Evolutionary conservation across 1,140 invertebrate species (phyloP).

Genomic region (Battus philenor): DNA sequence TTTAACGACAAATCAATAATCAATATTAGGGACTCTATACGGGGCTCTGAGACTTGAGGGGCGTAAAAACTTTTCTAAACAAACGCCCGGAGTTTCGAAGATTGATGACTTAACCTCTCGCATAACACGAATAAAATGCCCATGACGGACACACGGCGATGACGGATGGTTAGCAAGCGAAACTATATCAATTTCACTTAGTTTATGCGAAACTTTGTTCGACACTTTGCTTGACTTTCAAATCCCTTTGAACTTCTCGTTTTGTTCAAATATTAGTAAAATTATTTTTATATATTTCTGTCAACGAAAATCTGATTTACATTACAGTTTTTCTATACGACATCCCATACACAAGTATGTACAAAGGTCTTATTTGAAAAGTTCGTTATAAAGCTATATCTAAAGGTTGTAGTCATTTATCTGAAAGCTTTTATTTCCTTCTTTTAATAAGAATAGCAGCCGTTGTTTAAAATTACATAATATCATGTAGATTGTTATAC

Average conservation of each 20-base stretch:
- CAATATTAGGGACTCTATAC: constrained; percentile 26
- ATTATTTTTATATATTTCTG: not conserved
- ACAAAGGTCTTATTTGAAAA: too few species aligned
- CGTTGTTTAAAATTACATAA: too few species aligned
- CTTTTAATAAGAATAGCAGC: too few species aligned
- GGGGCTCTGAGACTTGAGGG: constrained; percentile 7
- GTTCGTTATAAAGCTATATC: too few species aligned
- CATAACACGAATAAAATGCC: constrained; percentile 13
- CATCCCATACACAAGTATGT: too few species aligned
- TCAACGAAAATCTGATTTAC: not conserved
- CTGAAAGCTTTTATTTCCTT: too few species aligned
- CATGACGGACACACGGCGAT: constrained; percentile 20
- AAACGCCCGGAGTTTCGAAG: constrained; percentile 27
- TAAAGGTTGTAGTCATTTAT: too few species aligned
- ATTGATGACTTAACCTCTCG: constrained; percentile 39
- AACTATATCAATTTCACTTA: too few species aligned
- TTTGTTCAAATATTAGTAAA: not conserved
- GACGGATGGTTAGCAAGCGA: constrained; percentile 4
- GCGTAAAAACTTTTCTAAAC: constrained; percentile 34
- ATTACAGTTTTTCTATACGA: not conserved
- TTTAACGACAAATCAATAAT: constrained; percentile 25
- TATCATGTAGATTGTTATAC: too few species aligned
- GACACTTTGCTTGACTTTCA: not conserved
- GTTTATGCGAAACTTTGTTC: not conserved
- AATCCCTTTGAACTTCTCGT: not conserved